Conservation (phyloP, 2,113 vertebrate species). For the Clarias macrocephalus region DNA sequence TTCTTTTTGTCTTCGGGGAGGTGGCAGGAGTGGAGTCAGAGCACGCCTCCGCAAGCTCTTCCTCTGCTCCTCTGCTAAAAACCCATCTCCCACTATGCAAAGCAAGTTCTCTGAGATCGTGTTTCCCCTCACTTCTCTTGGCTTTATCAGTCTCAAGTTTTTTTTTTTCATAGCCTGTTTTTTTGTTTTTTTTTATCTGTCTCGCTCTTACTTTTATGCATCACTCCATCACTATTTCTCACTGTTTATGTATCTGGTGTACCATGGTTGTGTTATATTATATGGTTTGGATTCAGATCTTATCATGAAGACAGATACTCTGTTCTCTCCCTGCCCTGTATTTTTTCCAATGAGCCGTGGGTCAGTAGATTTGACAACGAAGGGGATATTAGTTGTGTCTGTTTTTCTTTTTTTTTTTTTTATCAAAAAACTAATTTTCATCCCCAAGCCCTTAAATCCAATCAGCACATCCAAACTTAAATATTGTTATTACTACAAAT, state of each 20-base stretch:
- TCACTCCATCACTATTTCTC: neutral
- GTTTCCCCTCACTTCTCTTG: neutral
- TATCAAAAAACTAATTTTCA: neutral
- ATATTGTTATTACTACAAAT: neutral
- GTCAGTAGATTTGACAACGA: constrained; percentile 21
- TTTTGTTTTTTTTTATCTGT: constrained; percentile 15
- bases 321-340: neutral
- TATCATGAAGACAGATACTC: constrained; percentile 1
- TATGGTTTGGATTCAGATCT: constrained; percentile 20
- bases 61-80: constrained; percentile 85
- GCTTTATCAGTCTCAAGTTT: constrained; percentile 8
- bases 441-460: neutral
- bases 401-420: neutral
- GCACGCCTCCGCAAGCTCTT: constrained; percentile 91
- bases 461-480: neutral
- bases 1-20: constrained; percentile 83
- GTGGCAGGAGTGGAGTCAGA: constrained; percentile 85
- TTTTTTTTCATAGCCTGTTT: neutral
- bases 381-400: constrained; percentile 12
- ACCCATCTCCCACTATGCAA: constrained; percentile 83
- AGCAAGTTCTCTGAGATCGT: constrained; percentile 80
- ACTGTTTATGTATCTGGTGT: neutral
- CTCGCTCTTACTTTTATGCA: constrained; percentile 27
- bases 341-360: neutral
- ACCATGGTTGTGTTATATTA: neutral